Evolutionary conservation across 2,888 invertebrate species (phyloP).

Genomic region (Chromoteleia sp.): DNA sequence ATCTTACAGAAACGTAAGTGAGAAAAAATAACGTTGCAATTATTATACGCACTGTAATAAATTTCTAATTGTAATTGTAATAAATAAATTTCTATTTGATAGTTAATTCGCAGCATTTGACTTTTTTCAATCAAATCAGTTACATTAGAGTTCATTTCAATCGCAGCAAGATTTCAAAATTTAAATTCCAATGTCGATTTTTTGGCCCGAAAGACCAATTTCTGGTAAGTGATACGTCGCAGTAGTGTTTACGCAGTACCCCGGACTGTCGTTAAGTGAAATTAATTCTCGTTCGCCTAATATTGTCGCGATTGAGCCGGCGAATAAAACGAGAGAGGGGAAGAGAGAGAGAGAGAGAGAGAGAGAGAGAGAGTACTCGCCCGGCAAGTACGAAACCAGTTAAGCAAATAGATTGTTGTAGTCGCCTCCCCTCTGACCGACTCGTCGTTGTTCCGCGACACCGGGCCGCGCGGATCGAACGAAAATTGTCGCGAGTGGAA

Average conservation of each 20-base stretch:
- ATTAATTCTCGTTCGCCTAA: constrained; percentile 80
- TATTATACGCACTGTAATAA: too few relatives aligned
- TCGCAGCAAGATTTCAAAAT: too few relatives aligned
- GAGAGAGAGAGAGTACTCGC: constrained; percentile 64
- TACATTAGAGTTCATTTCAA: too few relatives aligned
- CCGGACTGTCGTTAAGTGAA: constrained; percentile 71
- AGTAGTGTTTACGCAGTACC: constrained; percentile 46
- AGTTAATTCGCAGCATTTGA: too few relatives aligned
- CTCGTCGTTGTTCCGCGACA: constrained; percentile 28
- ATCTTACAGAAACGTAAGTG: too few relatives aligned
- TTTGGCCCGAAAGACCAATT: constrained; percentile 3
- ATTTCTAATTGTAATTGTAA: too few relatives aligned
- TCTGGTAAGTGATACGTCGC: constrained; percentile 25
- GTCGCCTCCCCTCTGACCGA: constrained; percentile 61
- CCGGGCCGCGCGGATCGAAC: constrained; percentile 69
- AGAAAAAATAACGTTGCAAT: too few relatives aligned
- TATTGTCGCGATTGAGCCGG: constrained; percentile 70
- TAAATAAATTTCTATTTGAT: too few relatives aligned
- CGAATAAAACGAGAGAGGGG: constrained; percentile 66
- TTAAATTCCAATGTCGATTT: too few relatives aligned
- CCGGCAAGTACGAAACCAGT: constrained; percentile 79
- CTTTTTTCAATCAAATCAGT: too few relatives aligned
- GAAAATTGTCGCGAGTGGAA: constrained; percentile 75
- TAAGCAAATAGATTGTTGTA: constrained; percentile 80
- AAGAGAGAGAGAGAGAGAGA: constrained; percentile 68